Conservation (phyloP, 30 jellyfish, hydroid and myxozoan species). For the Hydractinia symbiolongicarpus region DNA sequence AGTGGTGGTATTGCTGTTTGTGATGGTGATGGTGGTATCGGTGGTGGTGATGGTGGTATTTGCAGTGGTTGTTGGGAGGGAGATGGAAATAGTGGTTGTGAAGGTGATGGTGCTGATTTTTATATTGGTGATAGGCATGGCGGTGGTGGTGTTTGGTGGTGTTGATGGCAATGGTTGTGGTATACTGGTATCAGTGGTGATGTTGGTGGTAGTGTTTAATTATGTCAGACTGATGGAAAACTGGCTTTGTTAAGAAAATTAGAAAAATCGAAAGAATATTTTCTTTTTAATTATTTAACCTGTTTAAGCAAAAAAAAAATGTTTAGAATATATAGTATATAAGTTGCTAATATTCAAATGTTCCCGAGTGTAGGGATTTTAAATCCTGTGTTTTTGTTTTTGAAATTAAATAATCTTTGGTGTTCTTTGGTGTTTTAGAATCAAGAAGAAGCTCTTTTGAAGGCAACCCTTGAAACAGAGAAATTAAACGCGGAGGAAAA, state of each 20-base stretch:
- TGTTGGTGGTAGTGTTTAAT: not conserved
- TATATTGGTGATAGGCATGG: not conserved
- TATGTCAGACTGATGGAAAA: not conserved
- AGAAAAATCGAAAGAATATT: too few relatives aligned
- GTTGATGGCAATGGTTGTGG: not conserved
- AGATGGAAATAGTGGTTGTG: not conserved
- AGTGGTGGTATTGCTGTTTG: too few relatives aligned
- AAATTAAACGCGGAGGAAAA: conserved; percentile 49
- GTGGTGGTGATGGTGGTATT: too few relatives aligned
- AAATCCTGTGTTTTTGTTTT: too few relatives aligned
- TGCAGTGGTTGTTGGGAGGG: too few relatives aligned
- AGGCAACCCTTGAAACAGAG: conserved; percentile 51
- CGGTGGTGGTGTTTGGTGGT: not conserved
- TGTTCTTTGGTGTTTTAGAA: not conserved
- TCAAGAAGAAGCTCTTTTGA: conserved; percentile 68
- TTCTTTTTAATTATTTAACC: too few relatives aligned
- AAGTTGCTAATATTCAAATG: too few relatives aligned
- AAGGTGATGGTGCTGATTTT: not conserved
- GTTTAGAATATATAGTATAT: too few relatives aligned
- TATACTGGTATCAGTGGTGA: not conserved
- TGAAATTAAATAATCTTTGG: too few relatives aligned
- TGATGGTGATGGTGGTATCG: too few relatives aligned
- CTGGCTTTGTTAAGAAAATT: not conserved
- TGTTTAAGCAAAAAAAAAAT: too few relatives aligned
- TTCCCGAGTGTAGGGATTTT: too few relatives aligned